These are phyloP conservation scores for Ibidorhyncha struthersii DNA, from an alignment of 2,113 vertebrate genomes.

Conservation along the genomic window DNA sequence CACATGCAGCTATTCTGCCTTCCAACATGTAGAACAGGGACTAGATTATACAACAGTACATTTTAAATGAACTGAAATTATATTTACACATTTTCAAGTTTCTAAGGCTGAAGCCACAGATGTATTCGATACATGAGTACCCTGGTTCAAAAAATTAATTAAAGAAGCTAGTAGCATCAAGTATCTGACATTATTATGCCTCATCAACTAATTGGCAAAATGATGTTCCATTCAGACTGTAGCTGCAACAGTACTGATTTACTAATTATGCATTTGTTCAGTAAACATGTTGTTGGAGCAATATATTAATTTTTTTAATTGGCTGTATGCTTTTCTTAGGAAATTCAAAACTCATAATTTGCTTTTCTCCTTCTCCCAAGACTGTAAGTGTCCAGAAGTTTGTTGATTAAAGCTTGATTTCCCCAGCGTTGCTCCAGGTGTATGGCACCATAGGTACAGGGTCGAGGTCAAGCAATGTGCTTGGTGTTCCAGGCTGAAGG, in stretches of 20 bases:
- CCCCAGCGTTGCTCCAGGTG: neutral
- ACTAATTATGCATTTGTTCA: slow-evolving; percentile 74
- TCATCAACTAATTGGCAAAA: slow-evolving; percentile 79
- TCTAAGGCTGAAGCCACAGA: slow-evolving; percentile 57
- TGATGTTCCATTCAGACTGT: slow-evolving; percentile 72
- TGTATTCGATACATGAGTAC: slow-evolving; percentile 53
- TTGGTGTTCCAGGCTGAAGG: neutral
- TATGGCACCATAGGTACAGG: neutral
- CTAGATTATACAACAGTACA: neutral
- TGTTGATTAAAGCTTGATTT: neutral
- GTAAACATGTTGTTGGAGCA: slow-evolving; percentile 70
- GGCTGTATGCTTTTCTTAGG: neutral
- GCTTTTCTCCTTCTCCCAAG: neutral
- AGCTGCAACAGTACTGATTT: slow-evolving; percentile 71
- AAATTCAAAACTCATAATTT: neutral
- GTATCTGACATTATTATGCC: slow-evolving; percentile 77
- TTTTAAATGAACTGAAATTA: slow-evolving; percentile 28
- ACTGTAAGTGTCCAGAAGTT: neutral
- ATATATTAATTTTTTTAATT: slow-evolving; percentile 68
- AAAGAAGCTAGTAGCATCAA: slow-evolving; percentile 69
- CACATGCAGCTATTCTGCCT: neutral
- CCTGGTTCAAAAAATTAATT: slow-evolving; percentile 75
- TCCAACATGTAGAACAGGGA: neutral
- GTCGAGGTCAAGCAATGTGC: neutral
- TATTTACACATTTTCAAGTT: slow-evolving; percentile 47